phyloP scores from a whole-genome alignment of 2,797 vertebrate species.

The Dromococcyx pavoninus region DNA sequence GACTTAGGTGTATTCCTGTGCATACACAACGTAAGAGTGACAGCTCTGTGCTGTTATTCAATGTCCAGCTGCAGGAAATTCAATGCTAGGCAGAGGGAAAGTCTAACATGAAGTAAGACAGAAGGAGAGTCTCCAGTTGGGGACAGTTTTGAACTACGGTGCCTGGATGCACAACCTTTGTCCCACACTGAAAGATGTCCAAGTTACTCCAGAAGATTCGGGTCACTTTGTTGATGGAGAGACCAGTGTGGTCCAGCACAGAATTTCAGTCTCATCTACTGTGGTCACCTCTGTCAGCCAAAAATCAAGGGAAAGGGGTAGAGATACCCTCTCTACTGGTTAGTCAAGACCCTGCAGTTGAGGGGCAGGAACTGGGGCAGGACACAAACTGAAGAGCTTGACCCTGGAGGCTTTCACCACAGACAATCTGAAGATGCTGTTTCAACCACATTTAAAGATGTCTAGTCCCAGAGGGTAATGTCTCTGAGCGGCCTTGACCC shows the following conservation, averaged over 20 bases:
- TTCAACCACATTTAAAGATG: background rate
- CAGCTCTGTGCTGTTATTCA: background rate
- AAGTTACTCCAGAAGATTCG: background rate
- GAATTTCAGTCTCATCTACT: background rate
- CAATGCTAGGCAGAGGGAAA: background rate
- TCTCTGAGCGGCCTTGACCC: background rate
- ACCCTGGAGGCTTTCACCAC: background rate
- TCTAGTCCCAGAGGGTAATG: background rate
- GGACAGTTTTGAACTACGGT: background rate
- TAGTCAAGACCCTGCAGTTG: background rate
- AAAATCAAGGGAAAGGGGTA: rapidly evolving
- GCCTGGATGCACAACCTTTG: background rate
- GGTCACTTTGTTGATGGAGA: background rate
- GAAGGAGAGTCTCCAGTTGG: background rate
- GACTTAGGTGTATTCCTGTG: background rate
- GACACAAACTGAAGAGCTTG: background rate
- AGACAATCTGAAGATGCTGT: background rate
- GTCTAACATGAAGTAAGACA: background rate
- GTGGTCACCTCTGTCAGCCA: background rate
- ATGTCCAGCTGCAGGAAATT: background rate
- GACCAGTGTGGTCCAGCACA: background rate
- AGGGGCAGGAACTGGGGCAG: background rate
- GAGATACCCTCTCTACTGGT: background rate
- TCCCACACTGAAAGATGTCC: background rate
- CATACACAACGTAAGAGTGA: background rate